These are phyloP conservation scores for Bombus impatiens DNA, from an alignment of 1,140 invertebrate genomes.

Conservation along the genomic window DNA sequence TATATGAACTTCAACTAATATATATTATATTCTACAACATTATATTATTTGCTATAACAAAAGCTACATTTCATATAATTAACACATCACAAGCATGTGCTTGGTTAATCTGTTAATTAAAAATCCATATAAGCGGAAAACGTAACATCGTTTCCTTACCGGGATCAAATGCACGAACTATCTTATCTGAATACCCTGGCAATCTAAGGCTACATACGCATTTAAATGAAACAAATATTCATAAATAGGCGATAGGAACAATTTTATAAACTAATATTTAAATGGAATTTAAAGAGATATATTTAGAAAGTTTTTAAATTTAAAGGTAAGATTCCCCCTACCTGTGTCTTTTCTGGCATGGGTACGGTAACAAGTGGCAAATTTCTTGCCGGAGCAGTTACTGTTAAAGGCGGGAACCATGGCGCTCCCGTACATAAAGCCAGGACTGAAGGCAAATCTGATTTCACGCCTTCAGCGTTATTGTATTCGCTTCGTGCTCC, in stretches of 20 bases:
- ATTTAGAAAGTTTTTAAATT: neutral
- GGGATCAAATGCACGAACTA: constrained; percentile 36
- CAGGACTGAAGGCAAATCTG: constrained; percentile 76
- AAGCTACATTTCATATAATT: neutral
- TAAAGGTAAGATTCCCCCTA: constrained; percentile 33
- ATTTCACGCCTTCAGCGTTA: constrained; percentile 69
- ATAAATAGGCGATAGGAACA: neutral
- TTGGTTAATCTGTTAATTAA: constrained; percentile 4
- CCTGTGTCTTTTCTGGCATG: constrained; percentile 76
- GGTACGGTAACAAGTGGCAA: constrained; percentile 70
- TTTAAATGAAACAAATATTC: constrained; percentile 18
- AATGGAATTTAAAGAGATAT: neutral
- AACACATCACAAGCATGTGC: neutral
- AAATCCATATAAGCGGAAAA: constrained; percentile 8
- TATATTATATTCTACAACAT: neutral
- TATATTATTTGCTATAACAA: neutral
- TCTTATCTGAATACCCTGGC: constrained; percentile 38
- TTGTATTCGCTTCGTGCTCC: constrained; percentile 75
- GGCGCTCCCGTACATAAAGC: constrained; percentile 79
- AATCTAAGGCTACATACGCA: constrained; percentile 56
- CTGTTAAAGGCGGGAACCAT: constrained; percentile 89
- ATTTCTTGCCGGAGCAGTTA: constrained; percentile 85
- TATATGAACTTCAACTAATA: neutral
- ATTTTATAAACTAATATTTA: neutral
- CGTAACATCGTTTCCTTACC: constrained; percentile 57